Conservation (phyloP, 1,140 invertebrate species). For the Meloidogyne chitwoodi region DNA sequence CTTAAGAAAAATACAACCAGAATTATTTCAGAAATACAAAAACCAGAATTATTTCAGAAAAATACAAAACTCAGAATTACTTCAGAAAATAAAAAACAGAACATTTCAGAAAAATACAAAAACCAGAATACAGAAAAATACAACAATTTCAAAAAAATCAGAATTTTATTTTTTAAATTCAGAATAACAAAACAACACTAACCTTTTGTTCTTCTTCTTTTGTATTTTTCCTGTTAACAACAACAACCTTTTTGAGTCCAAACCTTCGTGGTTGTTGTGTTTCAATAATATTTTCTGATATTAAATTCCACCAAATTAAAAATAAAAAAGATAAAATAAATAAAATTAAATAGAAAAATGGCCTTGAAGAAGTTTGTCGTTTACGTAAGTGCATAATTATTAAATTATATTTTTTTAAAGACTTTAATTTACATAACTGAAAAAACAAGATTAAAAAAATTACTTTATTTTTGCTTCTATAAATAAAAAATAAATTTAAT, state of each 20-base stretch:
- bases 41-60: background rate
- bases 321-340: constrained; percentile 33
- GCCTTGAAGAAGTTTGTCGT: constrained; percentile 40
- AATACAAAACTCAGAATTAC: background rate
- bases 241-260: background rate
- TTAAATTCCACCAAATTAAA: constrained; percentile 37
- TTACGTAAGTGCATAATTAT: constrained; percentile 19
- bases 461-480: no score
- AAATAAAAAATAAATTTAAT: no score
- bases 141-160: no score
- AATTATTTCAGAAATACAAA: background rate
- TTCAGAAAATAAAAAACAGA: no score
- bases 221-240: background rate
- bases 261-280: background rate
- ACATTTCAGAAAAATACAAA: no score
- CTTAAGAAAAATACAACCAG: no score
- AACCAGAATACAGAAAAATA: no score
- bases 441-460: no score
- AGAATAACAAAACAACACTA: background rate
- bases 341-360: constrained; percentile 46
- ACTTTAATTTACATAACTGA: no score
- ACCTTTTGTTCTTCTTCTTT: background rate
- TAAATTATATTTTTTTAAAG: background rate
- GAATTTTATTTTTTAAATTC: background rate
- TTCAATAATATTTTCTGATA: background rate